phyloP scores from a whole-genome alignment of 2,888 invertebrate species.

The Amphipyra tragopoginis region DNA sequence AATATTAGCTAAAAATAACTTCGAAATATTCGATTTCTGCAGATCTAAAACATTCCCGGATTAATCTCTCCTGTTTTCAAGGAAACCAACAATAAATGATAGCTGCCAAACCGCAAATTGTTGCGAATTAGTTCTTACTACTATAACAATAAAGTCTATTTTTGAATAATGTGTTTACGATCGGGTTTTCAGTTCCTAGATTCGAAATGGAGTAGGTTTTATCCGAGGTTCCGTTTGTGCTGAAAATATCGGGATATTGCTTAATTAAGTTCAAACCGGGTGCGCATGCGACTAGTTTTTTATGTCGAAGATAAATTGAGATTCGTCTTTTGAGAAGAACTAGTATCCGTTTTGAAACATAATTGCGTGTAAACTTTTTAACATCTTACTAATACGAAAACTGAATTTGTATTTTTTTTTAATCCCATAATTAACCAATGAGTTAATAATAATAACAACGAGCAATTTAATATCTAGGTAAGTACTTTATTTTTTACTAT shows the following conservation, averaged over 20 bases:
- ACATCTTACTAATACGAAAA: too few relatives aligned
- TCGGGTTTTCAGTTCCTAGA: constrained; percentile 36
- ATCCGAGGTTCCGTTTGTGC: constrained; percentile 37
- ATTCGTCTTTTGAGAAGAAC: too few relatives aligned
- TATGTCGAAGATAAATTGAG: too few relatives aligned
- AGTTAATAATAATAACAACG: not conserved
- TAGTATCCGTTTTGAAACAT: too few relatives aligned
- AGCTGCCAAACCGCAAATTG: constrained; percentile 50
- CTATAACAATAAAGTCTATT: constrained; percentile 43
- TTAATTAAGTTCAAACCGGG: not conserved
- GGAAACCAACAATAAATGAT: constrained; percentile 42
- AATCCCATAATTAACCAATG: too few relatives aligned
- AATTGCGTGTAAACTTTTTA: too few relatives aligned
- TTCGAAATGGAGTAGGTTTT: constrained; percentile 35
- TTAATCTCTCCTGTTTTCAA: constrained; percentile 29
- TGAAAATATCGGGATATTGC: constrained; percentile 12
- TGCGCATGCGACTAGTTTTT: too few relatives aligned
- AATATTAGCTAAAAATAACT: constrained; percentile 23
- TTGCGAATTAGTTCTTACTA: constrained; percentile 24
- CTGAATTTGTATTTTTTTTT: too few relatives aligned
- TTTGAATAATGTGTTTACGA: constrained; percentile 20
- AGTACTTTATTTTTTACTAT: too few relatives aligned
- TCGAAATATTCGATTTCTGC: constrained; percentile 26
- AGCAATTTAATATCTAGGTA: too few relatives aligned
- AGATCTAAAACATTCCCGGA: constrained; percentile 33